phyloP scores from a whole-genome alignment of 1,140 invertebrate genomes.

The Orius laevigatus region DNA sequence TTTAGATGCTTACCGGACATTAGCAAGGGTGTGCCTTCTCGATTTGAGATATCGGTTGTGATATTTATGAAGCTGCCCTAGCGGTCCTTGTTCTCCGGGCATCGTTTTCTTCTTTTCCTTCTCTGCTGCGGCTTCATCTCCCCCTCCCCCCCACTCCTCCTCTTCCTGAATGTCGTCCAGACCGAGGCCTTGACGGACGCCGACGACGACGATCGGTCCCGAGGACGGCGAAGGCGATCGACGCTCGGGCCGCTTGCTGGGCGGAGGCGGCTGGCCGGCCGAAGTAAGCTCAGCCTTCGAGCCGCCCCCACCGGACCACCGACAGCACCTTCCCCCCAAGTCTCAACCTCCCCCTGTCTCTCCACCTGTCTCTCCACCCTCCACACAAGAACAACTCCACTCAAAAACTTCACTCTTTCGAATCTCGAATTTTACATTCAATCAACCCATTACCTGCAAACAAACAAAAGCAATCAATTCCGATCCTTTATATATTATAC shows the following conservation, averaged over 20 bases:
- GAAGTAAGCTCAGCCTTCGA: too few relatives aligned
- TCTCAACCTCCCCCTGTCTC: too few relatives aligned
- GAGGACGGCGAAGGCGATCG: conserved; percentile 10
- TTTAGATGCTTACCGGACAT: conserved; percentile 77
- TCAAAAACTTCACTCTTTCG: too few relatives aligned
- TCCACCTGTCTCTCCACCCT: too few relatives aligned
- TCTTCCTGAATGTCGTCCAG: conserved; percentile 37
- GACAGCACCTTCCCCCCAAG: conserved; percentile 4
- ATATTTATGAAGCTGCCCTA: conserved; percentile 69
- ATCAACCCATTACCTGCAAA: too few relatives aligned
- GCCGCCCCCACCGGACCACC: conserved; percentile 16
- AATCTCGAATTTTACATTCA: too few relatives aligned
- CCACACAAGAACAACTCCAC: too few relatives aligned
- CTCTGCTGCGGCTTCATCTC: not conserved
- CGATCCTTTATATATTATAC: too few relatives aligned
- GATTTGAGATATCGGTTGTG: conserved; percentile 66
- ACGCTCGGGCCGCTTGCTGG: conserved; percentile 20
- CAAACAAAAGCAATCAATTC: too few relatives aligned
- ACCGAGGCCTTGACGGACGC: conserved; percentile 22
- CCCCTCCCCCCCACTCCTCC: too few relatives aligned
- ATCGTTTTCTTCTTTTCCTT: conserved; percentile 31
- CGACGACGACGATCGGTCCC: not conserved
- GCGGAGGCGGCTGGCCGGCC: conserved; percentile 15
- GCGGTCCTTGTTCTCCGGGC: conserved; percentile 77
- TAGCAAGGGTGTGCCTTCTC: conserved; percentile 65